Evolutionary conservation across 1,140 invertebrate species (phyloP), one percentile per base, ranked within the genome.

Genomic region (Diorhabda sublineata): DNA sequence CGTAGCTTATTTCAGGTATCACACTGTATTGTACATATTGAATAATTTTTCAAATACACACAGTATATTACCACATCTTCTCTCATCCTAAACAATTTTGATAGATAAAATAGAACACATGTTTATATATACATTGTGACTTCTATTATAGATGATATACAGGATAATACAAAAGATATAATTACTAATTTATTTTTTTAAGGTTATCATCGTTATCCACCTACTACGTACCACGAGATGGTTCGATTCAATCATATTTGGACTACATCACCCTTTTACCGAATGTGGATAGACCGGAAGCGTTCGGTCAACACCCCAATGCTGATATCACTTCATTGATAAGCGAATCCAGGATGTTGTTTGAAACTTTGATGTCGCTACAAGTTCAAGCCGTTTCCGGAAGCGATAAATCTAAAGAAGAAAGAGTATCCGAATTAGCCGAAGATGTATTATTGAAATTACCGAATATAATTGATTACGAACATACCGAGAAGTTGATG

Each of bases 261-360:
- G 91, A 94, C 78, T 92, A 90, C 79, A 87, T 95, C 68, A 87
- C 86, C 68, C 85, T 90, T 74, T 81, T 94, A 69, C 93, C 93
- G 1, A 87, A 82, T 61, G 82, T 87, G 45, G 93, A 96, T 79
- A 87, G 88, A 69, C 92, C 93, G 0, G 92, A 95, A 82, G 91
- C 87, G 0, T 93, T 95, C 78, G 94, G 95, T 5, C 90, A 97
- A 70, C 94, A 97, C 83, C 88, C 92, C 3, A 96, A 96, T 79
- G 94, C 95, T 3, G 94, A 97, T 79, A 95, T 97, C 66, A 90
- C 93, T 8, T 94, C 92, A 58, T 84, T 93, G 45, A 93, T 93
- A 5, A 87, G 82, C 69, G 93, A 92, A 66, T 90, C 91, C 0
- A 85, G 89, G 71, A 86, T 87, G 60, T 84, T 96, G 73, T 95